Conservation (phyloP, 2,888 invertebrate genomes). For the Drosophila hawaiiensis region DNA sequence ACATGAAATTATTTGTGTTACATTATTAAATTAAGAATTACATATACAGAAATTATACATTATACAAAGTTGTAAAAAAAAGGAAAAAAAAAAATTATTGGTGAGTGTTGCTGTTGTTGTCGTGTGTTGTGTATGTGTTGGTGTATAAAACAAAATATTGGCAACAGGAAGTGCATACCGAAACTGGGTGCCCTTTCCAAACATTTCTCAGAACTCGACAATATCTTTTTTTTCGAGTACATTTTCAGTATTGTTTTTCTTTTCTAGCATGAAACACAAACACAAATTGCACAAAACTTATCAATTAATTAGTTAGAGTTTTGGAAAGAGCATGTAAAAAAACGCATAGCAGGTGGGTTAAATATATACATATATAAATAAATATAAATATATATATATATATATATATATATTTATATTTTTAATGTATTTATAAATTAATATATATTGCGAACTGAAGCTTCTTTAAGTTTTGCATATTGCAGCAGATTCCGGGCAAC, state of each 20-base stretch:
- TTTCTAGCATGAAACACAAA: slow-evolving; percentile 16
- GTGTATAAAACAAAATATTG: slow-evolving; percentile 27
- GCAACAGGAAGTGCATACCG: slow-evolving; percentile 33
- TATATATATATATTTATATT: background rate
- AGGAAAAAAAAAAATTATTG: slow-evolving; percentile 35
- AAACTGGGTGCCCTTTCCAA: slow-evolving; percentile 36
- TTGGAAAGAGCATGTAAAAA: slow-evolving; percentile 44
- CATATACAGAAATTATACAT: slow-evolving; percentile 38
- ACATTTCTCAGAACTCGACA: background rate
- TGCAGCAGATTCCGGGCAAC: slow-evolving; percentile 61
- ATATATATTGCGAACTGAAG: slow-evolving; percentile 47
- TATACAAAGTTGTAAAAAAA: slow-evolving; percentile 39
- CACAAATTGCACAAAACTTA: slow-evolving; percentile 60
- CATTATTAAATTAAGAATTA: slow-evolving; percentile 65
- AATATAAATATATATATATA: slow-evolving; percentile 27
- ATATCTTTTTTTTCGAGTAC: background rate
- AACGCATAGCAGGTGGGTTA: slow-evolving; percentile 52
- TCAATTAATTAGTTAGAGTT: slow-evolving; percentile 18
- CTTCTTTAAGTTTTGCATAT: slow-evolving; percentile 61
- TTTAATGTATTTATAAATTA: background rate
- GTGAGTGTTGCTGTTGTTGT: slow-evolving; percentile 45
- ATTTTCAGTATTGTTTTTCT: background rate
- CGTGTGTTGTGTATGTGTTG: slow-evolving; percentile 20
- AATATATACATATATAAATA: no score
- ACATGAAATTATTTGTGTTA: slow-evolving; percentile 59